Evolutionary conservation across 2,113 vertebrate genomes (phyloP), one percentile per base, ranked within the genome.

Genomic region (Corythornis cristatus): DNA sequence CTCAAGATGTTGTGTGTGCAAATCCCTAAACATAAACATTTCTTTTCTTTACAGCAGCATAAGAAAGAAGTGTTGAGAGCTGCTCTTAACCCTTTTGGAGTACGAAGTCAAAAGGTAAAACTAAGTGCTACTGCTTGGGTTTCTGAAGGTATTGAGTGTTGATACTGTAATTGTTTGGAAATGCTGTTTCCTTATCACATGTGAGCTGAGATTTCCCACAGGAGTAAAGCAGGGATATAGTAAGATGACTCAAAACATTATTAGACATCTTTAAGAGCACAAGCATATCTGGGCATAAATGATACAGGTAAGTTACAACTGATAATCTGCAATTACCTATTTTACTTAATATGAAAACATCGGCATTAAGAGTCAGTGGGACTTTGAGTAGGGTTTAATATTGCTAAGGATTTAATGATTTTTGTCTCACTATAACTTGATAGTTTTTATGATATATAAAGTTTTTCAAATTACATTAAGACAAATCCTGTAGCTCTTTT

Each of bases 31-130:
- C 94, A 92, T 93, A 83, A 62, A 21, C 64, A 40, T 97, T 96
- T 93, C 20, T 96, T 95, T 93, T 97, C 83, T 89, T 97, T 95
- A 83, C 93, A 97, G 96, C 75, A 92, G 96, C 79, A 94, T 77
- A 96, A 94, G 94, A 92, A 97, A 95, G 95, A 95, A 97, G 95
- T 98, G 83, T 89, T 97, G 97, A 96, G 93, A 97, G 90, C 93
- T 97, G 80, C 79, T 96, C 95, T 96, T 97, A 86, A 93, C 94
- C 91, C 94, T 93, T 96, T 96, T 89, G 95, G 85, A 97, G 82
- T 93, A 72, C 77, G 4, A 97, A 95, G 82, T 78, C 92, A 89
- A 93, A 96, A 98, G 97, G 96, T 97, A 98, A 97, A 72, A 37
- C 73, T 84, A 85, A 92, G 10, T 33, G 26, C 57, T 75, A 40